Base-by-base conservation (phyloP, 2,888 invertebrate genomes). In the Aquatica leii region DNA sequence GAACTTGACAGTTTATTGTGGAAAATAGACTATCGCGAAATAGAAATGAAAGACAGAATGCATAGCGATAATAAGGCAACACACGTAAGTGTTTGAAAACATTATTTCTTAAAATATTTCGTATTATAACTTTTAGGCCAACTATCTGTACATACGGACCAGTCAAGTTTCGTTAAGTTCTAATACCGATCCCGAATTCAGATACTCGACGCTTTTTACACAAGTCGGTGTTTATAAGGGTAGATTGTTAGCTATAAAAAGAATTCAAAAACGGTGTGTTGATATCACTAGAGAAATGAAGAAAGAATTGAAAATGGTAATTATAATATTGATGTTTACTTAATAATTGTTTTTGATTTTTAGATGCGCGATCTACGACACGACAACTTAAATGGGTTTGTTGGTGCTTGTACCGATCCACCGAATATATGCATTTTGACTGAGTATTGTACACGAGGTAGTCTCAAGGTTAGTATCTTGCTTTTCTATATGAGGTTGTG, bases 1-100 rank as follows among this genome's bases (percentile, higher is more conserved):
- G 96, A 96, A 76, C 84, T 97, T 69, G 96, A 96, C 78, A 95
- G 94, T 58, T 83, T 97, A 37, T 85, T 97, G 37, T 97, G 97
- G 97, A 95, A 96, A 83, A 92, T 97, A 61, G 96, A 97, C 82
- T 95, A 90, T 82, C 89, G 91, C 66, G 96, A 97, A 74, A 90
- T 97, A 50, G 90, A 94, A 76, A 86, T 93, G 71, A 88, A 86
- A 71, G 89, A 88, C 68, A 84, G 85, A 69, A 82, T 83, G 60
- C 85, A 84, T 63, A 76, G 76, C 17, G 79, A 80, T 35, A 78
- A 77, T 48, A 83, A 82, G 75, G 74, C 80, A 11, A 75, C 80
- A 1, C 73, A 80, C 68, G 82, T 82, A 70, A 72, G 43, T 43
- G 2, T 37, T 2, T 37, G 37, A 2, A 11, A 4, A 18, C 1